phyloP scores from a whole-genome alignment of 2,797 vertebrate genomes.

The Phalloptychus januarius region DNA sequence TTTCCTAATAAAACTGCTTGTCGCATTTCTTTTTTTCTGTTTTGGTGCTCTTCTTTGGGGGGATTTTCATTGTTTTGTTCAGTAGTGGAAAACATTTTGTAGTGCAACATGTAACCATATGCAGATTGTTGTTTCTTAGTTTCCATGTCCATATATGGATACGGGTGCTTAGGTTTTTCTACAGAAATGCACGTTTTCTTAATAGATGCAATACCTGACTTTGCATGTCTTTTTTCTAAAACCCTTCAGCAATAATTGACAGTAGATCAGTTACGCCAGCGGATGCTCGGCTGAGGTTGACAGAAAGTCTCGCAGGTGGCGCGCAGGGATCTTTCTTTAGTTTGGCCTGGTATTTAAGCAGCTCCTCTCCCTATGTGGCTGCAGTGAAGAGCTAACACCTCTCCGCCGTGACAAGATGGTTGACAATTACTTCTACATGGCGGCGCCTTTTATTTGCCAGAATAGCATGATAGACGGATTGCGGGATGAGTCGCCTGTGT shows the following conservation, averaged over 20 bases:
- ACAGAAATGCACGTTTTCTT: conserved; percentile 5
- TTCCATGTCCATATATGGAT: conserved; percentile 29
- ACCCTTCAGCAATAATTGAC: neutral
- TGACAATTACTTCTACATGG: conserved; percentile 31
- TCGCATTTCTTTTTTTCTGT: conserved; percentile 7
- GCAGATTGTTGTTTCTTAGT: neutral
- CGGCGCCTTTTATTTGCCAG: neutral
- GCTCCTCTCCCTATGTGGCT: conserved; percentile 2
- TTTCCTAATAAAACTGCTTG: conserved; percentile 4
- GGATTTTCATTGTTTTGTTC: neutral
- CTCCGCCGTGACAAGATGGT: conserved; percentile 21
- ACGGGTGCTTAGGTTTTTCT: conserved; percentile 14
- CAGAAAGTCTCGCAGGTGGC: conserved; percentile 20
- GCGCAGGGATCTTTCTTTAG: conserved; percentile 9
- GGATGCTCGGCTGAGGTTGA: conserved; percentile 22
- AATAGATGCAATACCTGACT: neutral
- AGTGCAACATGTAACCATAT: neutral
- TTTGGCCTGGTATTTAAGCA: conserved; percentile 33
- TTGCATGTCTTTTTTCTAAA: conserved; percentile 5
- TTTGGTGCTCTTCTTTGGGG: conserved; percentile 1
- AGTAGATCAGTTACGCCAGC: conserved; percentile 6
- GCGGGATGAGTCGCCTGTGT: conserved; percentile 7
- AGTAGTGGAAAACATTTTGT: neutral
- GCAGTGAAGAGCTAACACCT: conserved; percentile 6
- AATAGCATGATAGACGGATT: neutral